These are phyloP conservation scores for Fregata magnificens DNA, from an alignment of 2,113 vertebrate species.

Conservation along the genomic window DNA sequence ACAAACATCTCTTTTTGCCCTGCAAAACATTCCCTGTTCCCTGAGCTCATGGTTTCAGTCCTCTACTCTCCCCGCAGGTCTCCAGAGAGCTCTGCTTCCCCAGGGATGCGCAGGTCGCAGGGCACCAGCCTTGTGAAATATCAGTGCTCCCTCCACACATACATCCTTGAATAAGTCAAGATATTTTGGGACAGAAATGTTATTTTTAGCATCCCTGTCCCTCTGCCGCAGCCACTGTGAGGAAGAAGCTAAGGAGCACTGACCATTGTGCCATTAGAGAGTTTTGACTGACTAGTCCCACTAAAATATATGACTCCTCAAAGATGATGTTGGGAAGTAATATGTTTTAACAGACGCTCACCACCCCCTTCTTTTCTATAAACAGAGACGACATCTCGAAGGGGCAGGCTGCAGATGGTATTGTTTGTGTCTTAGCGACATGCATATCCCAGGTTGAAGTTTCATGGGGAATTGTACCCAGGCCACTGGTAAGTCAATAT, in stretches of 20 bases:
- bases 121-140: background rate
- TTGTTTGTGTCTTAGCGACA: conserved; percentile 22
- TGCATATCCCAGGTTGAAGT: background rate
- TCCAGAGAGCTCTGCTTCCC: background rate
- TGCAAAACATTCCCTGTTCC: background rate
- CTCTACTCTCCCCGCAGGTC: background rate
- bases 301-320: background rate
- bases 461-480: background rate
- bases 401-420: conserved; percentile 50
- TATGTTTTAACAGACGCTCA: background rate
- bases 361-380: conserved; percentile 50
- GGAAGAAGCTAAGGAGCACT: background rate
- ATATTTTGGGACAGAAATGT: background rate
- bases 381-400: background rate
- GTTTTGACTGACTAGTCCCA: background rate
- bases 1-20: background rate
- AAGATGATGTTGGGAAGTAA: background rate
- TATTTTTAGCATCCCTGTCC: background rate
- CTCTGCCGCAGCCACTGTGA: background rate
- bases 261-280: background rate
- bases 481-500: conserved; percentile 24
- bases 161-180: background rate
- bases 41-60: background rate
- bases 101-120: background rate
- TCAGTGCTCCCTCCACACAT: background rate